Conservation (phyloP, 1,140 invertebrate species). For the Diorhabda sublineata region DNA sequence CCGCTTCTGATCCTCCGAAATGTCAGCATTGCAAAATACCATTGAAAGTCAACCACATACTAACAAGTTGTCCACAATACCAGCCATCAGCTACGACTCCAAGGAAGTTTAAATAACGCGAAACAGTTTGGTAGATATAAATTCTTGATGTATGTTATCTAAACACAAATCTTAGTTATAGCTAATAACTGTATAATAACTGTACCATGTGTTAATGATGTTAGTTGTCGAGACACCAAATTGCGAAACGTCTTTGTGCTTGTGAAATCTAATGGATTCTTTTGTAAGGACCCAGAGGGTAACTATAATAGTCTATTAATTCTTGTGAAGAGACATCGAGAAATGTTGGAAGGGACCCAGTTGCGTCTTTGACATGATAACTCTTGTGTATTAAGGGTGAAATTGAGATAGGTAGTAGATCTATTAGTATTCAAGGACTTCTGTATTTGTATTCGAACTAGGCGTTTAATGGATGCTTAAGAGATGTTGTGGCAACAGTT, state of each 20-base stretch:
- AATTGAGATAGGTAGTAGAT: slow-evolving; percentile 6
- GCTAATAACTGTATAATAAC: too few species aligned
- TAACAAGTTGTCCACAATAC: too few species aligned
- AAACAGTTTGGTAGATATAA: too few species aligned
- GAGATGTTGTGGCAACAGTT: not conserved
- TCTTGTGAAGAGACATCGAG: slow-evolving; percentile 5
- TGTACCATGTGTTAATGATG: too few species aligned
- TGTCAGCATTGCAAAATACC: too few species aligned
- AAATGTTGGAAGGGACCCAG: not conserved
- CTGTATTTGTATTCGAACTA: not conserved
- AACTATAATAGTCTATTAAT: slow-evolving; percentile 5
- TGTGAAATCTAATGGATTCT: not conserved
- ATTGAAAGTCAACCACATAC: too few species aligned
- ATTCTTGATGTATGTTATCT: too few species aligned
- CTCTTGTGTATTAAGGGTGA: not conserved
- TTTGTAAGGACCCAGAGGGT: not conserved
- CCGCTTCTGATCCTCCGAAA: too few species aligned
- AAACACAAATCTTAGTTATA: too few species aligned
- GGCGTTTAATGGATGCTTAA: not conserved
- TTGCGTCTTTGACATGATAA: slow-evolving; percentile 9
- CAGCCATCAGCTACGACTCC: too few species aligned
- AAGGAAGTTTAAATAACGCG: too few species aligned
- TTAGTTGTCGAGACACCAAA: not conserved
- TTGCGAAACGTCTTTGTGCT: slow-evolving; percentile 1
- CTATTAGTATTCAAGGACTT: not conserved